These are phyloP conservation scores for Tinamus major DNA, from an alignment of 2,797 vertebrate species.

Conservation along the genomic window DNA sequence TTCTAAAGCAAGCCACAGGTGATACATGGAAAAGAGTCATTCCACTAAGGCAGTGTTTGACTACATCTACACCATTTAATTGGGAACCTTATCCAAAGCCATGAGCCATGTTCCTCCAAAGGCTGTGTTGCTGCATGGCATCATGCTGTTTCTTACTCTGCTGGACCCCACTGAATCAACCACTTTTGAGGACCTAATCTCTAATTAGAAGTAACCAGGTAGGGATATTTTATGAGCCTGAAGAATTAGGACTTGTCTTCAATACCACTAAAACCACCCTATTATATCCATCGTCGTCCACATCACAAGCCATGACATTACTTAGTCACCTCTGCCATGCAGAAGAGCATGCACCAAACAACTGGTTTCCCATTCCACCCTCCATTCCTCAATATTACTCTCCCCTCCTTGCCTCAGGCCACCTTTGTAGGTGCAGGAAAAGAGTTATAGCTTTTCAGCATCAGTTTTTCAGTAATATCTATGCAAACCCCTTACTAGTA, in stretches of 20 bases:
- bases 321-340: not conserved
- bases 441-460: not conserved
- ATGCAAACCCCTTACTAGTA: not conserved
- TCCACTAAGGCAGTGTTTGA: not conserved
- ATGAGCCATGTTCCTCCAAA: not conserved
- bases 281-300: not conserved
- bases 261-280: not conserved
- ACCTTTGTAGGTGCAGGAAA: not conserved
- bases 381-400: not conserved
- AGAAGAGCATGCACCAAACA: not conserved
- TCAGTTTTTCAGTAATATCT: not conserved
- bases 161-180: not conserved
- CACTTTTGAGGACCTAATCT: not conserved
- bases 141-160: not conserved
- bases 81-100: not conserved
- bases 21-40: not conserved
- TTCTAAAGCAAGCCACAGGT: not conserved
- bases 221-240: not conserved
- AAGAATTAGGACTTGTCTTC: rapidly evolving
- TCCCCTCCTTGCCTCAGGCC: not conserved
- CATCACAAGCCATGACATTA: not conserved
- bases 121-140: not conserved
- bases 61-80: not conserved
- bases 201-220: not conserved
- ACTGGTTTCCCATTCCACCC: not conserved